These are phyloP conservation scores for Hecatera dysodea DNA, from an alignment of 2,888 invertebrate genomes.

Conservation along the genomic window DNA sequence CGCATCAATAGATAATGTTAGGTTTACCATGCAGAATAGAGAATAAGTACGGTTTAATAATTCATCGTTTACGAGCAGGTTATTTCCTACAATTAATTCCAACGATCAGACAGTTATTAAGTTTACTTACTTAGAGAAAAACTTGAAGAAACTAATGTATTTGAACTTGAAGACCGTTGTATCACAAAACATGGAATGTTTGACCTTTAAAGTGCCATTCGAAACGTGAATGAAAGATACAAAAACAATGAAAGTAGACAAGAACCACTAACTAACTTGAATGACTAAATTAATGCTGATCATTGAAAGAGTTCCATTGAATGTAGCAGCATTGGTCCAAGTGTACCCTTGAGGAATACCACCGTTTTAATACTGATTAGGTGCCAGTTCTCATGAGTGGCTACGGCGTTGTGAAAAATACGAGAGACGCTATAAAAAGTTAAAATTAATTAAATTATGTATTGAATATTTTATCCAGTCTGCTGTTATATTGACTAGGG, in stretches of 20 bases:
- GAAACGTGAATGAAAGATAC: slow-evolving; percentile 8
- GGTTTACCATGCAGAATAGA: slow-evolving; percentile 59
- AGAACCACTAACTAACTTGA: not conserved
- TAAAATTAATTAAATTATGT: slow-evolving; percentile 70
- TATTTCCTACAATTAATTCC: slow-evolving; percentile 37
- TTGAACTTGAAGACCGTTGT: slow-evolving; percentile 19
- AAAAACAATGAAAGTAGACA: not conserved
- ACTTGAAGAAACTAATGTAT: slow-evolving; percentile 8
- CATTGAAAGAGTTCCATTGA: not conserved
- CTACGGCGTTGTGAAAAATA: slow-evolving; percentile 41
- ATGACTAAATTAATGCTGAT: not conserved
- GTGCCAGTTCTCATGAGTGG: slow-evolving; percentile 49
- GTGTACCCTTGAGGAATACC: slow-evolving; percentile 18
- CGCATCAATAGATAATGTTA: slow-evolving; percentile 55
- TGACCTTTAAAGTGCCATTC: slow-evolving; percentile 17
- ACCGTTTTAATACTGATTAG: slow-evolving; percentile 7
- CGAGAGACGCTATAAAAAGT: slow-evolving; percentile 57
- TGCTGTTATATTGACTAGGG: slow-evolving; percentile 54
- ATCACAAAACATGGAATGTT: slow-evolving; percentile 18
- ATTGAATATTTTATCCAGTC: slow-evolving; percentile 69
- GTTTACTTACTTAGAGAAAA: slow-evolving; percentile 41
- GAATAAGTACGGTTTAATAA: slow-evolving; percentile 56
- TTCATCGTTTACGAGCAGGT: slow-evolving; percentile 51
- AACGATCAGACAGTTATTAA: slow-evolving; percentile 48
- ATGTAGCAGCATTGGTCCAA: slow-evolving; percentile 9